Conservation (phyloP, 1,140 invertebrate genomes). For the Geopemphigus sp. region DNA sequence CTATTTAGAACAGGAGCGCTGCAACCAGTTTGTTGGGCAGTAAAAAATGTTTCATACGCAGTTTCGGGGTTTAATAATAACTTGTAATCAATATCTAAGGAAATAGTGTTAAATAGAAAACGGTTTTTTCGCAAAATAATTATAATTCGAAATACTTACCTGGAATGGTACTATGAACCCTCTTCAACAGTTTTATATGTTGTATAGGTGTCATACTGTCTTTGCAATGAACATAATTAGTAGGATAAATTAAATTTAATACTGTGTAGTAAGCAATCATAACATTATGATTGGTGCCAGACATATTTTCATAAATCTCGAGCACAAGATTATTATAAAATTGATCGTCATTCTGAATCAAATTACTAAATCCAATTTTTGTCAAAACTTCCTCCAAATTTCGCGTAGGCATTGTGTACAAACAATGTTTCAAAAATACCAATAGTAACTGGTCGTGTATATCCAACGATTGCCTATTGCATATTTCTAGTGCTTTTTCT, state of each 20-base stretch:
- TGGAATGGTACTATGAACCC: slow-evolving; percentile 44
- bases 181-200: slow-evolving; percentile 40
- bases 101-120: background rate
- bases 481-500: slow-evolving; percentile 39
- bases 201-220: slow-evolving; percentile 11
- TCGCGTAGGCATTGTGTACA: slow-evolving; percentile 18
- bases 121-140: background rate
- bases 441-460: slow-evolving; percentile 20
- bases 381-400: slow-evolving; percentile 20
- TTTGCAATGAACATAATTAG: background rate
- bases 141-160: slow-evolving; percentile 8
- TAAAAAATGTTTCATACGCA: slow-evolving; percentile 35
- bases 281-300: slow-evolving; percentile 36
- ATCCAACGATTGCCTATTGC: slow-evolving; percentile 23
- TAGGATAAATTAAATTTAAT: slow-evolving; percentile 26
- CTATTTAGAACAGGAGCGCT: slow-evolving; percentile 35
- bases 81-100: slow-evolving; percentile 42
- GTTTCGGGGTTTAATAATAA: slow-evolving; percentile 19
- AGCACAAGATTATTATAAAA: slow-evolving; percentile 8
- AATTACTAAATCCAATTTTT: slow-evolving; percentile 7
- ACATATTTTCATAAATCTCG: slow-evolving; percentile 19
- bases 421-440: slow-evolving; percentile 27
- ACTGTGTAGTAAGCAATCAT: slow-evolving; percentile 34
- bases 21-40: slow-evolving; percentile 25
- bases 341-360: slow-evolving; percentile 14